phyloP scores from a whole-genome alignment of 2,113 vertebrate genomes.

The Peucedramus taeniatus region DNA sequence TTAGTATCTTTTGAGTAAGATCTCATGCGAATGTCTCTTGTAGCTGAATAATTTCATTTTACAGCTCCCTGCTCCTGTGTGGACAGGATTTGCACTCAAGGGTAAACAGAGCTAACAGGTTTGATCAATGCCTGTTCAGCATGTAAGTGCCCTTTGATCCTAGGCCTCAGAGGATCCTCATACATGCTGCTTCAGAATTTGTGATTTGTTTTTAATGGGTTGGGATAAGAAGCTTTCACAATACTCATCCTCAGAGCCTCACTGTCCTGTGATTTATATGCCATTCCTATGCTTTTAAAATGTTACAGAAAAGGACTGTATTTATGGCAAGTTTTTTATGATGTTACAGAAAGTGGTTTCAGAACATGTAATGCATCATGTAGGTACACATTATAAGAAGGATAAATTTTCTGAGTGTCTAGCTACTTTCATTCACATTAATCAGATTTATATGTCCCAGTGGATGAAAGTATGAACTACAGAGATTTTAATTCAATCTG shows the following conservation, averaged over 20 bases:
- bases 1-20: not conserved
- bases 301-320: not conserved
- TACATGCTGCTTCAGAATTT: not conserved
- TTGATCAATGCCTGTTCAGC: not conserved
- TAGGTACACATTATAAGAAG: not conserved
- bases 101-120: not conserved
- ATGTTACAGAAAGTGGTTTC: not conserved
- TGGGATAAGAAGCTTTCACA: not conserved
- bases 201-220: conserved; percentile 3
- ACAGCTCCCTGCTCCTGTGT: not conserved
- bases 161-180: not conserved
- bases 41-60: not conserved
- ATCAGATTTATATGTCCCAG: conserved; percentile 8
- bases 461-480: not conserved
- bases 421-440: not conserved
- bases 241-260: not conserved
- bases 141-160: not conserved
- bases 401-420: not conserved
- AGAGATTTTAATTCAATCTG: not conserved
- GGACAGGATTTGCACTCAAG: not conserved
- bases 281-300: not conserved
- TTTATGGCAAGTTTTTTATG: not conserved
- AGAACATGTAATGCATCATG: not conserved
- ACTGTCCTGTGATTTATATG: not conserved
- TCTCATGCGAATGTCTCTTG: not conserved